Evolutionary conservation across 2,797 vertebrate species (phyloP), one percentile per base, ranked within the genome.

Genomic region (Carapus acus): DNA sequence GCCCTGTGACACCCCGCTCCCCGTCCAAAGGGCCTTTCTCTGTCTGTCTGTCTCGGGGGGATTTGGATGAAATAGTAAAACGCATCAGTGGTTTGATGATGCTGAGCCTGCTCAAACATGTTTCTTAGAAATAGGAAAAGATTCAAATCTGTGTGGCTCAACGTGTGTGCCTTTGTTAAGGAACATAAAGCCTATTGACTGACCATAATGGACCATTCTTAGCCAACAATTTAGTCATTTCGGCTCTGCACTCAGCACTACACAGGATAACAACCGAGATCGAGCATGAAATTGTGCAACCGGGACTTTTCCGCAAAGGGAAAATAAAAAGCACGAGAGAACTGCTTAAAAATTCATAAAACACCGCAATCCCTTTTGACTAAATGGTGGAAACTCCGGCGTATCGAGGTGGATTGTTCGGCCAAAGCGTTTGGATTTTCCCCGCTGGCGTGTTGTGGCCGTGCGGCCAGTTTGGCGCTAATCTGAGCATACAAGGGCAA

Each of bases 391-490:
- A n/a, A n/a, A n/a, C n/a, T n/a, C n/a, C n/a, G n/a, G n/a, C n/a
- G n/a, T 27, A 27, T 27, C 9, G 24, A 27, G 9, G 33, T 57
- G 58, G 16, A 37, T 59, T 62, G 65, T 74, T 53, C 54, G 45
- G 67, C 69, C 67, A 78, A 74, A 61, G 66, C 73, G 48, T 64
- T 67, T 43, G 49, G 62, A 14, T 77, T 73, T 77, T 63, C 67
- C 63, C 60, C 73, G 74, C 78, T 79, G 74, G 82, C 67, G 83
- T 71, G 76, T 39, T 54, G 71, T 67, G 58, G 23, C 39, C 62
- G 60, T 42, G 41, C 55, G 66, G 59, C n/a, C n/a, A n/a, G n/a
- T n/a, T 66, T 69, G 56, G 34, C 43, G 34, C 22, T 36, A 39
- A 65, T 71, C 65, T 77, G 77, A 68, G 42, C 71, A 79, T 72